Evolutionary conservation across 2,113 vertebrate species (phyloP), one percentile per base, ranked within the genome.

Genomic region (Origma solitaria): DNA sequence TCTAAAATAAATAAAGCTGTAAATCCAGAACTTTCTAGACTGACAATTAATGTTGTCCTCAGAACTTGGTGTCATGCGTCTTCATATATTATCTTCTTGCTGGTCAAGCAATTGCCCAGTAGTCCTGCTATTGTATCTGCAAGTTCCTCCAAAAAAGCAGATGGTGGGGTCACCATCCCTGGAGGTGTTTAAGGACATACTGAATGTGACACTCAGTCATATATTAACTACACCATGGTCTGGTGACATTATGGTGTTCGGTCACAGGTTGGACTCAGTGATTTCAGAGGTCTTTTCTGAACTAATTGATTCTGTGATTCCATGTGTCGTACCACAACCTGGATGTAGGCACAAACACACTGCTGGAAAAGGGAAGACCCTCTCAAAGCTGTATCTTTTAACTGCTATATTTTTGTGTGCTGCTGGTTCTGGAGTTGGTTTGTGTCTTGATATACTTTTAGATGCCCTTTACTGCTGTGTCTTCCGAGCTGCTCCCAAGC

Each of bases 311-410:
- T 40, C 56, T 62, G 64, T 4, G n/a, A 13, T 70, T 61, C 7
- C 1, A 0, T 47, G 13, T 49, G 0, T 80, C 50, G 35, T 51
- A 23, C 72, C 22, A 1, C 35, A 83, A 2, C 35, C 28, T 44
- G 76, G 54, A 31, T 65, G 21, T 45, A 40, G 60, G 24, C 77
- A 77, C 68, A 58, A 69, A 54, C 79, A 44, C 53, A 6, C 56
- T n/a, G 31, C 13, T n/a, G 25, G 58, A 50, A 84, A 77, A 42
- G 60, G 50, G 15, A 73, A 66, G 38, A 69, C 62, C 4, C 15
- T 86, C 37, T 80, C 23, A 30, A 30, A 42, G n/a, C 54, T 60
- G 2, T 60, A 4, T 68, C 37, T 71, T 88, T 38, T 50, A 47
- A 38, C 22, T 62, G n/a, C 35, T 44, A 0, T 30, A 11, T 38